Evolutionary conservation across 1,140 invertebrate genomes (phyloP), one percentile per base, ranked within the genome.

Genomic region (Oreohelix idahoensis): DNA sequence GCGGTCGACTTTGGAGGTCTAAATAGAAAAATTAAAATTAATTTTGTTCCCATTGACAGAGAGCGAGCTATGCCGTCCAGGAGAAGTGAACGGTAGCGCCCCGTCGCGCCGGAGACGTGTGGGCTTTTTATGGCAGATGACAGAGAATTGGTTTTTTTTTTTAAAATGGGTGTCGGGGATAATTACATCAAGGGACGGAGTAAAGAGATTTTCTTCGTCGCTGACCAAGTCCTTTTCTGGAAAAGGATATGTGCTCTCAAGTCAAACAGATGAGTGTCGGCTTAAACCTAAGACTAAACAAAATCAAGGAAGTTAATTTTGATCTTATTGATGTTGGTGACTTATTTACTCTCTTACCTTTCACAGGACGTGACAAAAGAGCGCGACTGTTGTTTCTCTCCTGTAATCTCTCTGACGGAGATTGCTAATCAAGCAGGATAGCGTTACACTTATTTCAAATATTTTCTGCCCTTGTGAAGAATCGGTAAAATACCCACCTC

Each of bases 91-190:
- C 32, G 32, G 38, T 26, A 39, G 71, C 8, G 23, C 74, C 74
- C 74, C 45, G 45, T 35, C 20, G 45, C 26, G 74, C 36, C 17
- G 36, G 26, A 38, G 74, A 76, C 74, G 74, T 49, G 74, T 76
- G 74, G 23, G 39, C 74, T 76, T 76, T 76, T 76, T 51, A 76
- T 76, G 45, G 29, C 74, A 76, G 74, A 76, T 76, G 74, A 76
- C 42, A 51, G 38, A 13, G 45, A n/a, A 2, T 35, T 51, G 39
- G 35, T 42, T 42, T 49, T 75, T 45, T 76, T 76, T 75, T 75
- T 75, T 75, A 42, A 45, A 45, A 73, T n/a, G 42, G 36, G 71
- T 42, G 71, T 45, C 71, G 15, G 20, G 23, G 71, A 73, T 73
- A 73, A 73, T 73, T 73, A 73, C 36, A 73, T 73, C 71, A 73